Evolutionary conservation across 2,113 vertebrate genomes (phyloP).

Genomic region (Carassius auratus): DNA sequence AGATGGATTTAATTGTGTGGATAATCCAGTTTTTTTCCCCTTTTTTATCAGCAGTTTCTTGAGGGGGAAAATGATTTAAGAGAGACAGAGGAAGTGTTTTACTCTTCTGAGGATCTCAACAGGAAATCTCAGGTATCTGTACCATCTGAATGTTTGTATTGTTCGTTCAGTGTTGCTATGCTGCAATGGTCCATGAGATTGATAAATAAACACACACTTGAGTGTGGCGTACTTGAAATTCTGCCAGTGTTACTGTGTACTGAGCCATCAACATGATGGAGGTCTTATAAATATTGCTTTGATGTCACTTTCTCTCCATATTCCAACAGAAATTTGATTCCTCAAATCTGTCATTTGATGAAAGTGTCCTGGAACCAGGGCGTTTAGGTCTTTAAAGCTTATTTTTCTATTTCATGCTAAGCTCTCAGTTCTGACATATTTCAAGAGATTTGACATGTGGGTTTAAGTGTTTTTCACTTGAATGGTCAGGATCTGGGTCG

Average conservation of each 20-base stretch:
- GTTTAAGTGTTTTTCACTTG: conserved; percentile 25
- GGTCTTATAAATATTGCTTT: not conserved
- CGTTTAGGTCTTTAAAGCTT: conserved; percentile 17
- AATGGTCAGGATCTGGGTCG: conserved; percentile 31
- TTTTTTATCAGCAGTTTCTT: not conserved
- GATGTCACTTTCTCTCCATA: not conserved
- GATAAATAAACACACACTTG: not conserved
- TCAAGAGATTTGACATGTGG: conserved; percentile 24
- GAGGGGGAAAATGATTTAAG: not conserved
- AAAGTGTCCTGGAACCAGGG: conserved; percentile 26
- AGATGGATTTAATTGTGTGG: conserved; percentile 6
- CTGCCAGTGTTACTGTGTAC: not conserved
- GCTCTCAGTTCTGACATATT: conserved; percentile 18
- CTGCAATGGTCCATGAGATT: not conserved
- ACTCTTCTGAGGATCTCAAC: not conserved
- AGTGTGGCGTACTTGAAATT: not conserved
- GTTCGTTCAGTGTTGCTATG: not conserved
- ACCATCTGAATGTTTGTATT: conserved; percentile 8
- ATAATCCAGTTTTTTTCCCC: too few relatives aligned
- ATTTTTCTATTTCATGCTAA: not conserved
- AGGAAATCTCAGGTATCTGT: conserved; percentile 33
- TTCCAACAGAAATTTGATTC: conserved; percentile 50
- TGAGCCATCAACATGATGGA: conserved; percentile 38
- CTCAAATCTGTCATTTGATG: conserved; percentile 22
- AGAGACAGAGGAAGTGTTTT: not conserved